Base-by-base conservation (phyloP, 2,113 vertebrate species). In the Telmatochromis sp. region DNA sequence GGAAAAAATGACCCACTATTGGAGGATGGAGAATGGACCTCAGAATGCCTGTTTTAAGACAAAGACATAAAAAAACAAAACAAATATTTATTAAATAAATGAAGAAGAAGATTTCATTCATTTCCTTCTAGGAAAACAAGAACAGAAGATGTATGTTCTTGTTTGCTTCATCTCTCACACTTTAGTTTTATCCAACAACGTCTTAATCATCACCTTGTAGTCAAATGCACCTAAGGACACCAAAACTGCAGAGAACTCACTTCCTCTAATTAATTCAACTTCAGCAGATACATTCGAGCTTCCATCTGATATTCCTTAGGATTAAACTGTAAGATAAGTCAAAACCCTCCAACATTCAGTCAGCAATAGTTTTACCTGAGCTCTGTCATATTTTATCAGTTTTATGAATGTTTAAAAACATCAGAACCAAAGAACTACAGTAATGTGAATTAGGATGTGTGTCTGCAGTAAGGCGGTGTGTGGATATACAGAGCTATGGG, bases 341-440 rank as follows among this genome's bases (percentile, higher is more conserved):
- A 58, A 81, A 80, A 5, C 73, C 71, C 81, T 90, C 87, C 73
- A 37, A 86, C 57, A 13, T 86, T 79, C 90, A 87, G 53, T 86
- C 87, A 54, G 90, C 83, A 73, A 14, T 23, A n/a, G 33, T 85
- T 87, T 88, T 85, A 91, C 89, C 91, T 89, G 91, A 90, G 90
- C 87, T 90, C 86, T 3, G 87, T 90, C 78, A 65, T 93, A 75
- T 93, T 92, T 92, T 87, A 92, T 91, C 89, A 80, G 51, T 35
- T 28, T 86, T 14, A 53, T 50, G 33, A 51, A 63, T 33, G 4
- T 23, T 63, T 7, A 58, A 84, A 19, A 35, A 40, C 85, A 73
- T 42, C 26, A 47, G 47, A 45, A 37, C 26, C 73, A 31, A 78
- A 78, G 73, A 50, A 75, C 1, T 75, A 19, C 40, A 75, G 71